phyloP scores from a whole-genome alignment of 2,888 invertebrate genomes.

The Drosophila antonietae region DNA sequence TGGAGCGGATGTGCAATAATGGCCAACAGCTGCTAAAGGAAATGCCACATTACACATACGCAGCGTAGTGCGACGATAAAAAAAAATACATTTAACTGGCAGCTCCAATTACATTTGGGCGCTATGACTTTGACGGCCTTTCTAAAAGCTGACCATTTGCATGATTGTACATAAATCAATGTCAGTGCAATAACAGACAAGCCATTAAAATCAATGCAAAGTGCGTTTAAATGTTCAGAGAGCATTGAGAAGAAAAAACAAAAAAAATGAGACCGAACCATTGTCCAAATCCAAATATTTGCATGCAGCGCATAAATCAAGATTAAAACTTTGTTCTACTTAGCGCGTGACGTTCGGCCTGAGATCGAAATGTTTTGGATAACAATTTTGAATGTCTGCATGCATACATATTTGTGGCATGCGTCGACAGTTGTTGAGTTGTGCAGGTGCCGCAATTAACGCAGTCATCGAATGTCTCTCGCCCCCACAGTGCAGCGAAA shows the following conservation, averaged over 20 bases:
- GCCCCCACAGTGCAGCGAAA: conserved; percentile 34
- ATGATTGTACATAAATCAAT: conserved; percentile 60
- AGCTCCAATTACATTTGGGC: conserved; percentile 52
- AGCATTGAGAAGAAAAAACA: conserved; percentile 6
- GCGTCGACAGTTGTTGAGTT: conserved; percentile 62
- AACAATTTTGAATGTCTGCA: conserved; percentile 21
- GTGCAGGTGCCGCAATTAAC: conserved; percentile 65
- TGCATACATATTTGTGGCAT: conserved; percentile 43
- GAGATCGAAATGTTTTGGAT: conserved; percentile 13
- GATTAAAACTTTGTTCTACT: conserved; percentile 70
- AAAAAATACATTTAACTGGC: not conserved
- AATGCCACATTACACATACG: conserved; percentile 62
- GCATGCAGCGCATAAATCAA: conserved; percentile 72
- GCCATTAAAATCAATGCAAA: conserved; percentile 68
- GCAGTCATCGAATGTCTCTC: conserved; percentile 54
- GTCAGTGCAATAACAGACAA: conserved; percentile 67
- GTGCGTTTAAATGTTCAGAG: conserved; percentile 68
- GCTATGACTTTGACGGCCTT: conserved; percentile 35
- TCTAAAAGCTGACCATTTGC: conserved; percentile 49
- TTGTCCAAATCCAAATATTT: conserved; percentile 75
- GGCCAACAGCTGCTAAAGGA: conserved; percentile 40
- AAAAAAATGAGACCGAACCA: conserved; percentile 26
- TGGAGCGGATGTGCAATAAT: conserved; percentile 33
- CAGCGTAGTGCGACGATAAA: conserved; percentile 50
- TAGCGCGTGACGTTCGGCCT: conserved; percentile 35